phyloP scores from a whole-genome alignment of 2,113 vertebrate species.

The Cynopterus brachyotis region DNA sequence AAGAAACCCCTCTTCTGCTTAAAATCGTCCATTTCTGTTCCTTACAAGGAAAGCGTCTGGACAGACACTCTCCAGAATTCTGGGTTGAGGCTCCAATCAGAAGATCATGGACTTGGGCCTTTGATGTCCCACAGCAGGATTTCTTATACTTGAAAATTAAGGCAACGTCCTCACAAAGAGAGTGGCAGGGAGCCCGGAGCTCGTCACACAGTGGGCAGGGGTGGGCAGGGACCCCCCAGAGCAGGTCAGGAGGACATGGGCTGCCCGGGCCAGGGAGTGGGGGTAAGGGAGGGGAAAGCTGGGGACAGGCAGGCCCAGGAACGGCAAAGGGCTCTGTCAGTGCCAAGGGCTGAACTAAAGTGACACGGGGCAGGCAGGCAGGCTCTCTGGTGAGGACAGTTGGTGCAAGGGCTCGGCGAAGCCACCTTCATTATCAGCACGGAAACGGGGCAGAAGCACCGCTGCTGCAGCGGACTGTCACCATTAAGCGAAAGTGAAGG shows the following conservation, averaged over 20 bases:
- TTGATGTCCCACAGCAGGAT: not conserved
- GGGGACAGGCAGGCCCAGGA: not conserved
- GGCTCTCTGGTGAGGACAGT: constrained; percentile 20
- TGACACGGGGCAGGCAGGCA: constrained; percentile 13
- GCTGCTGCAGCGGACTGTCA: constrained; percentile 64
- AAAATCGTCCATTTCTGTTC: not conserved
- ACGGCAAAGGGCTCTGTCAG: not conserved
- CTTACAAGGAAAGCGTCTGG: not conserved
- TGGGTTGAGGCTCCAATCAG: not conserved
- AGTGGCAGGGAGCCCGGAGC: not conserved
- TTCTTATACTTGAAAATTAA: not conserved
- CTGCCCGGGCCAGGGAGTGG: not conserved
- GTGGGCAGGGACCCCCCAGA: not conserved
- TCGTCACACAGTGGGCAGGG: not conserved
- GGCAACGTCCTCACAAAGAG: not conserved
- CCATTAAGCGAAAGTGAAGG: constrained; percentile 66
- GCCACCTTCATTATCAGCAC: constrained; percentile 67
- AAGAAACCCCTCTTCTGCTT: constrained; percentile 21
- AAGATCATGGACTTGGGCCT: not conserved
- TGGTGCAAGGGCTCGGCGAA: constrained; percentile 61
- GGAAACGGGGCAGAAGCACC: constrained; percentile 61
- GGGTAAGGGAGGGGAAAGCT: not conserved
- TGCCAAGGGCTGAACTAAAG: constrained; percentile 40
- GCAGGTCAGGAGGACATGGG: not conserved
- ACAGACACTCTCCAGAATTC: not conserved